Evolutionary conservation across 2,888 invertebrate genomes (phyloP), one percentile per base, ranked within the genome.

Genomic region (Acleris sparsana): DNA sequence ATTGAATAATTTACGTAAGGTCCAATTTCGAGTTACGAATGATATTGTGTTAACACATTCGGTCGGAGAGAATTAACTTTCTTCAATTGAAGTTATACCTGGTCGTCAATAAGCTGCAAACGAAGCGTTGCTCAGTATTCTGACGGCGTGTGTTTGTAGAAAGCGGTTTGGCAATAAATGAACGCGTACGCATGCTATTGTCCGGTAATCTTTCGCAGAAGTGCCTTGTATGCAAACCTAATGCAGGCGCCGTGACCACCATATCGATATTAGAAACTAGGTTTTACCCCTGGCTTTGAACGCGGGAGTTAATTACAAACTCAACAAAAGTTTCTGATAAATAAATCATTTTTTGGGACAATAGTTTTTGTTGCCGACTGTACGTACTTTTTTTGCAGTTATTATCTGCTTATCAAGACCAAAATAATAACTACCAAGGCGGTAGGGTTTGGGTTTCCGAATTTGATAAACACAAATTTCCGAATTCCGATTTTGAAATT

Each of bases 131-230:
- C 82, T 89, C 76, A 80, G 86, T 89, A 91, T 91, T 89, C 89
- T 72, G 76, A 73, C 74, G 73, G 83, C 83, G 82, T 71, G 72
- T 84, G 86, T 87, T 87, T 85, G 88, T 92, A 92, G 92, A 92
- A 92, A 92, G 92, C 91, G 82, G 87, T 90, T 92, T 89, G 86
- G 89, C 86, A 89, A 90, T 89, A 90, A 69, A 80, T 75, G 79
- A 85, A 82, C 83, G 80, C 78, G 83, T 84, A 86, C 85, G 83
- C 83, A 85, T 80, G 80, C 85, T 79, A 86, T 90, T 91, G 91
- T 90, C 85, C 86, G 82, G 85, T 89, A 87, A 90, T 91, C 87
- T 88, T 92, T 92, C 92, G 85, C 85, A 87, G 92, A 92, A 92
- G 79, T 80, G 74, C 75, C 82, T 84, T 82, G 84, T 86, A 88